phyloP scores from a whole-genome alignment of 1,140 invertebrate species.

The Drosophila dunni region DNA sequence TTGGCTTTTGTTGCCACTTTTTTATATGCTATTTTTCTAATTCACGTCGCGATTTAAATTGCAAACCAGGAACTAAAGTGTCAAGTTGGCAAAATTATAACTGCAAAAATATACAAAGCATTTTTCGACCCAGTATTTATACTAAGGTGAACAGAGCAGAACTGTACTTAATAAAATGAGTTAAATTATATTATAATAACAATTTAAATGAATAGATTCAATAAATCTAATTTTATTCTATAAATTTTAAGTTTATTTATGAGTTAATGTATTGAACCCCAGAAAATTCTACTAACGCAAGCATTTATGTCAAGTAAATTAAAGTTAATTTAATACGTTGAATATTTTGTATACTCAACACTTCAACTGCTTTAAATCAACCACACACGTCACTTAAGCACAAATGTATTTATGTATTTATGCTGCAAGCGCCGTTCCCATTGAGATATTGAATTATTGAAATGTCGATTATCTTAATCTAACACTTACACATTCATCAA shows the following conservation, averaged over 20 bases:
- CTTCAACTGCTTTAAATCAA: conserved; percentile 22
- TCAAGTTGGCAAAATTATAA: conserved; percentile 8
- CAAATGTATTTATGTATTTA: conserved; percentile 9
- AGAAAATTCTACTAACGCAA: no score
- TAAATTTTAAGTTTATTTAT: no score
- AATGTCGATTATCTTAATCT: conserved; percentile 80
- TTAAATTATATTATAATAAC: no score
- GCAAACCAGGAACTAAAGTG: conserved; percentile 10
- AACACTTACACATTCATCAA: conserved; percentile 69
- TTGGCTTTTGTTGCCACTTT: background rate
- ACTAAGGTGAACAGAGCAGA: background rate
- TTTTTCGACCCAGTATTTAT: background rate
- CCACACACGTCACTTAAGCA: conserved; percentile 31
- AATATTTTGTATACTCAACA: conserved; percentile 23
- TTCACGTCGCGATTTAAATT: conserved; percentile 29
- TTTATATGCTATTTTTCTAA: conserved; percentile 22
- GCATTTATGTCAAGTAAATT: conserved; percentile 7
- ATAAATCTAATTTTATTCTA: no score
- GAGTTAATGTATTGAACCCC: no score
- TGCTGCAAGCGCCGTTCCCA: conserved; percentile 21
- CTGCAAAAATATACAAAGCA: background rate
- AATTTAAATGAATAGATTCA: no score
- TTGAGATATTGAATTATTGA: conserved; percentile 64
- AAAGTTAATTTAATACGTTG: conserved; percentile 16
- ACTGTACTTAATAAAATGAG: no score